Percentiles rank a stretch among this genome's conserved stretches.
Evolutionary conservation across 2,888 invertebrate genomes (phyloP).

Genomic region (Blastobasis lacticolella): DNA sequence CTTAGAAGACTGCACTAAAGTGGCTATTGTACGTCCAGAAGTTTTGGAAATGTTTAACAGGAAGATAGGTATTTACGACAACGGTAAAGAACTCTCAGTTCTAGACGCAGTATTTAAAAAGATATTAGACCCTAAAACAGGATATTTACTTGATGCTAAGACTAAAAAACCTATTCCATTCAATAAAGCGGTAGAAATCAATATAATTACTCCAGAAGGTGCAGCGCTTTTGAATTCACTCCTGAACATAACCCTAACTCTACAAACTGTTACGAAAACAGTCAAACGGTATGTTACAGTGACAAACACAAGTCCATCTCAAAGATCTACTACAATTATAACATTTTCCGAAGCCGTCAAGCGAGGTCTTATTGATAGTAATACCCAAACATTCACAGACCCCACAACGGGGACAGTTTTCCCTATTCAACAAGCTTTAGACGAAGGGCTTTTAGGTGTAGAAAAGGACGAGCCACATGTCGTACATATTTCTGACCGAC

Average conservation of each 20-base stretch:
- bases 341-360: slow-evolving; percentile 86
- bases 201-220: slow-evolving; percentile 90
- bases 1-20: slow-evolving; percentile 85
- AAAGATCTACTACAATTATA: slow-evolving; percentile 74
- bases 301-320: slow-evolving; percentile 76
- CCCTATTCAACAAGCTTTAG: slow-evolving; percentile 84
- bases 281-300: slow-evolving; percentile 88
- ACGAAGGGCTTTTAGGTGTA: slow-evolving; percentile 80
- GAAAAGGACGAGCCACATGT: slow-evolving; percentile 69
- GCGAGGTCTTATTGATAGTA: slow-evolving; percentile 86
- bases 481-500: slow-evolving; percentile 53
- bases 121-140: slow-evolving; percentile 90
- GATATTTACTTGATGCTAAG: slow-evolving; percentile 85
- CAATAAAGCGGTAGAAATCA: slow-evolving; percentile 88
- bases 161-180: slow-evolving; percentile 83
- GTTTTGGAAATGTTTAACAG: slow-evolving; percentile 89
- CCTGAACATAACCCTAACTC: slow-evolving; percentile 89
- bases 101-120: slow-evolving; percentile 91
- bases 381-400: slow-evolving; percentile 83
- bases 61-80: slow-evolving; percentile 85
- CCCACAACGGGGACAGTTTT: slow-evolving; percentile 82
- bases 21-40: slow-evolving; percentile 87
- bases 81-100: slow-evolving; percentile 85
- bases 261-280: slow-evolving; percentile 89
- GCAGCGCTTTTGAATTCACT: slow-evolving; percentile 89